Evolutionary conservation across 2,113 vertebrate genomes (phyloP).

Genomic region (Edolisoma coerulescens): DNA sequence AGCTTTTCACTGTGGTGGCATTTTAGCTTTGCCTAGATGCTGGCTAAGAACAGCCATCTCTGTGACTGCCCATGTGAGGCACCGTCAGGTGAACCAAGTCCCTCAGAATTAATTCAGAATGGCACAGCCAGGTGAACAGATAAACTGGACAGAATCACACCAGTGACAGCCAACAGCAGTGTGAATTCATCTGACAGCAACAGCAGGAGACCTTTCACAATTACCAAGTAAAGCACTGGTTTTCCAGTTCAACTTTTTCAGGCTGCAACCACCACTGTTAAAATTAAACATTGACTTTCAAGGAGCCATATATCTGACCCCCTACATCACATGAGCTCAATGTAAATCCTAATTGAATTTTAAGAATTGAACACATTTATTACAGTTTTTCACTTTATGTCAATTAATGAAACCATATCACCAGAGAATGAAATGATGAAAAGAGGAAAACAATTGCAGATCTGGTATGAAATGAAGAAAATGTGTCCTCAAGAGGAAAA

Average conservation of each 20-base stretch:
- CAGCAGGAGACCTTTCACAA: not conserved
- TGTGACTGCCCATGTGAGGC: not conserved
- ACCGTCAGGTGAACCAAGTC: not conserved
- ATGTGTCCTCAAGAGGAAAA: not conserved
- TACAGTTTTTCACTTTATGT: not conserved
- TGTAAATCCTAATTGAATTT: not conserved
- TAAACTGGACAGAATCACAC: not conserved
- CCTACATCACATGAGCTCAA: rapidly evolving
- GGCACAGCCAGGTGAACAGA: not conserved
- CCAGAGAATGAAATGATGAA: not conserved
- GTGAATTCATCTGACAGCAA: not conserved
- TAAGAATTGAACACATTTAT: not conserved
- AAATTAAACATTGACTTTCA: not conserved
- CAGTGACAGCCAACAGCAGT: not conserved
- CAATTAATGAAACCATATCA: not conserved
- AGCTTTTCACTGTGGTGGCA: not conserved
- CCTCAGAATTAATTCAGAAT: not conserved
- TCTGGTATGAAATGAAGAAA: not conserved
- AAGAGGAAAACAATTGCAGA: not conserved
- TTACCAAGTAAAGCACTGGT: not conserved
- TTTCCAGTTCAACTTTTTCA: not conserved
- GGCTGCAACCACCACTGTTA: not conserved
- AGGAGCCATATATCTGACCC: not conserved
- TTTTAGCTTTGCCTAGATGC: not conserved
- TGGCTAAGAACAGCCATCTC: not conserved